phyloP scores from a whole-genome alignment of 92 coral and sea anemone species.

The Zoanthus sociatus region DNA sequence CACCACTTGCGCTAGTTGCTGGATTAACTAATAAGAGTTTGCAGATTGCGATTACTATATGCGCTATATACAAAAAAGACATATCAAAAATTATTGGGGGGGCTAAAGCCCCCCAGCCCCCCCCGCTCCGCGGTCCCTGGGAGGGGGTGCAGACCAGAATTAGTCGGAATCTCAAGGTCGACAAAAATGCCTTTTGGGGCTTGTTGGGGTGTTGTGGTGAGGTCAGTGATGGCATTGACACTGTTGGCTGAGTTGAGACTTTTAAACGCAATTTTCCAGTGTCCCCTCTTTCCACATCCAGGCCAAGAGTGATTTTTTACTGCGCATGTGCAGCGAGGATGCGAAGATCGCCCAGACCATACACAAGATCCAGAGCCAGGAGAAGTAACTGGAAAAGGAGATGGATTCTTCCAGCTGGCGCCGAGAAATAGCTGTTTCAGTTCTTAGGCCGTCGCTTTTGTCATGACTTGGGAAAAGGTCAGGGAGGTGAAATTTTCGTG shows the following conservation, averaged over 20 bases:
- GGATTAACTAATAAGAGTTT: no score
- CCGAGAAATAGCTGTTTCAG: no score
- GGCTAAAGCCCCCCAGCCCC: no score
- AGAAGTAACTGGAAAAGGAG: no score
- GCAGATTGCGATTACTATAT: no score
- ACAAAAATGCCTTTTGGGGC: conserved; percentile 68
- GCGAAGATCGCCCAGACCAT: conserved; percentile 25
- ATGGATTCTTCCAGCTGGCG: no score
- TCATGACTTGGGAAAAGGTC: no score
- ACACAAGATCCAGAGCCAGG: not conserved
- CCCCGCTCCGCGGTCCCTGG: no score
- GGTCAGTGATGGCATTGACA: conserved; percentile 43
- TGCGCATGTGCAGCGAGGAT: conserved; percentile 55
- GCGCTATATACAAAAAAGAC: conserved; percentile 19
- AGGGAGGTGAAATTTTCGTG: no score
- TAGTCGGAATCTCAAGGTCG: conserved; percentile 50
- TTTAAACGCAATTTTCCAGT: conserved; percentile 62
- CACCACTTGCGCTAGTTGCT: no score
- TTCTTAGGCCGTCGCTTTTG: no score
- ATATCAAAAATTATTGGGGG: no score
- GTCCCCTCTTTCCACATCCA: conserved; percentile 67
- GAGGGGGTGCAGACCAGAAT: not conserved
- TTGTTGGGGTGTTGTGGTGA: conserved; percentile 10
- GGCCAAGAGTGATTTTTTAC: conserved; percentile 57
- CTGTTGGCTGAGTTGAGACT: conserved; percentile 29